phyloP scores from a whole-genome alignment of 2,113 vertebrate species.

The Thalassarche chlororhynchos region DNA sequence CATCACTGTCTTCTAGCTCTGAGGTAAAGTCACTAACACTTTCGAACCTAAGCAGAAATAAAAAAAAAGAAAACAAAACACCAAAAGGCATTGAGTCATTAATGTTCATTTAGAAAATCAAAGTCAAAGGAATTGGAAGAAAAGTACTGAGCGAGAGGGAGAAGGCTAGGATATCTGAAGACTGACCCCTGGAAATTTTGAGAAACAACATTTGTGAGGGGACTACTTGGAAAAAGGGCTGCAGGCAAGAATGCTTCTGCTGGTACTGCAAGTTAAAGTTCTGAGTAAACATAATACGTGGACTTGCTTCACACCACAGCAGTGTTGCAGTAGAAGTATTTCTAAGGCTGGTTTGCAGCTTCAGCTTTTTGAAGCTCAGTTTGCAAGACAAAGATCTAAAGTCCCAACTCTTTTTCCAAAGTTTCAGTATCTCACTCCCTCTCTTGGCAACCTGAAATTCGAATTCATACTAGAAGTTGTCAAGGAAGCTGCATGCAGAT shows the following conservation, averaged over 20 bases:
- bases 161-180: neutral
- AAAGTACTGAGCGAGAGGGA: neutral
- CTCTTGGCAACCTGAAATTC: neutral
- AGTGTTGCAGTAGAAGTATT: neutral
- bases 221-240: neutral
- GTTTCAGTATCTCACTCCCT: neutral
- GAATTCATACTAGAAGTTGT: neutral
- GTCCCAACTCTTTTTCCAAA: neutral
- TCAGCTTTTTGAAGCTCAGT: neutral
- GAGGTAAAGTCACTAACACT: constrained; percentile 84
- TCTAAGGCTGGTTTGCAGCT: neutral
- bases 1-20: constrained; percentile 83
- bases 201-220: neutral
- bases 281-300: neutral
- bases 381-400: neutral
- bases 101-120: neutral
- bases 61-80: neutral
- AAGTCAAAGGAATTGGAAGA: neutral
- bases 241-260: neutral
- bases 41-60: constrained; percentile 81
- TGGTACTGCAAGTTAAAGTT: neutral
- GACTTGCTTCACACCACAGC: neutral
- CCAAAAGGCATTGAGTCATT: neutral
- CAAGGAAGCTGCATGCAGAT: neutral
- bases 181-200: neutral